Base-by-base conservation (phyloP, 2,888 invertebrate species). In the Hydroisotoma schaefferi region DNA sequence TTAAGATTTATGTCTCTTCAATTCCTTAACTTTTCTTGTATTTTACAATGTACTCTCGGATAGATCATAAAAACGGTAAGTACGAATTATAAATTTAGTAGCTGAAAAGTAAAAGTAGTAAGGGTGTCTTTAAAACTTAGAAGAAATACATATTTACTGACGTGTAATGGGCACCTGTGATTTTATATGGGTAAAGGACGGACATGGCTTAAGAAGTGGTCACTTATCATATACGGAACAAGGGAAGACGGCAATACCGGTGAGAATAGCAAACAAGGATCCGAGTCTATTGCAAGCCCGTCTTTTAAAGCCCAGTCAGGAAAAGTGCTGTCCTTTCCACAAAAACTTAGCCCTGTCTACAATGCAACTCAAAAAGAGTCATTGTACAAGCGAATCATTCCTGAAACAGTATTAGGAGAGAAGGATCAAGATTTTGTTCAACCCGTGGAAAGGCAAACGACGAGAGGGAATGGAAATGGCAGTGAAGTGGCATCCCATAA, bases 121-220 rank as follows among this genome's bases (percentile, higher is more conserved):
- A 18, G 40, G 40, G 40, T 40, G 8, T 33, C 15, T 10, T 40
- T 40, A 40, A 18, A 18, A 18, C 12, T 46, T 23, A 46, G 6
- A 43, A n/a, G 46, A 23, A 25, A 22, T 46, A 12, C 5, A 23
- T 10, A 15, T 25, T 8, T 46, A 44, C 44, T 28, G 23, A 51
- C 37, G 43, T 48, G 43, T 28, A 43, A 38, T 38, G 23, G 43
- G 43, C 25, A 25, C 46, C 37, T 55, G 40, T 44, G 44, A 57
- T 59, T 55, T 58, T 59, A 57, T 64, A 40, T 54, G 49, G 61
- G 59, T 27, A 56, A 68, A 91, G 91, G 90, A 79, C 86, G 90
- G 77, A 92, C 92, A 63, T 86, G 88, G 68, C 83, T 95, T 74
- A 88, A 90, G 80, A 90, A 90, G 77, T 95, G 94, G 95, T 89